phyloP scores from a whole-genome alignment of 2,888 invertebrate genomes.

The Cistogaster globosa region DNA sequence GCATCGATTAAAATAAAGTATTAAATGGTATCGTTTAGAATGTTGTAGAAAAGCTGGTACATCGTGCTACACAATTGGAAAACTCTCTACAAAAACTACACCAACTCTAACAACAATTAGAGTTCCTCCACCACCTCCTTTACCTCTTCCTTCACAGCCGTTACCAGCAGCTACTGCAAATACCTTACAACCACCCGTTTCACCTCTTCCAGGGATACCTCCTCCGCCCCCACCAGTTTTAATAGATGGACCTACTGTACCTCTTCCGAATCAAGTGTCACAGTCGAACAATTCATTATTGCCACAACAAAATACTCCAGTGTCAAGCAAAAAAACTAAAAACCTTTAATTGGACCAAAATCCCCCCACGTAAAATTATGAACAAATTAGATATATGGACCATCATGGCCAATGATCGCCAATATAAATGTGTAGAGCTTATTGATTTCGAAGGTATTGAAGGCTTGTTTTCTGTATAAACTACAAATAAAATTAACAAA shows the following conservation, averaged over 20 bases:
- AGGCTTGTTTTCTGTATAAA: constrained; percentile 95
- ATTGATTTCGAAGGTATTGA: constrained; percentile 97
- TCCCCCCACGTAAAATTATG: constrained; percentile 94
- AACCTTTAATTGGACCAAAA: constrained; percentile 98
- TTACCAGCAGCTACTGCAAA: too few species aligned
- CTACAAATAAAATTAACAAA: constrained; percentile 82
- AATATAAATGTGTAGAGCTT: constrained; percentile 91
- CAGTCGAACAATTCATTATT: too few species aligned
- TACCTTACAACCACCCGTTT: too few species aligned
- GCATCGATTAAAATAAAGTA: constrained; percentile 93
- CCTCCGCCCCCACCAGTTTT: not conserved
- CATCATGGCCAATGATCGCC: constrained; percentile 91
- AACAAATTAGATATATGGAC: constrained; percentile 97
- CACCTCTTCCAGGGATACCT: not conserved
- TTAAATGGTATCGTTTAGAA: constrained; percentile 97
- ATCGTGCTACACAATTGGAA: constrained; percentile 94
- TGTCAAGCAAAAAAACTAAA: constrained; percentile 97
- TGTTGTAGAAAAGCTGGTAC: constrained; percentile 95
- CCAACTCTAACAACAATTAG: not conserved
- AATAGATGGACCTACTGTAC: not conserved
- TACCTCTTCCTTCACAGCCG: not conserved
- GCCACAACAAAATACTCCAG: constrained; percentile 95
- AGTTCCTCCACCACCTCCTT: not conserved
- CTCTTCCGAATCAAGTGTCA: constrained; percentile 72
- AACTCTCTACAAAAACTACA: constrained; percentile 83